A percentile compares a stretch with the other conserved stretches of the same genome.
These are phyloP conservation scores for Trigoniulus corallinus DNA, from an alignment of 1,140 invertebrate genomes.

Conservation along the genomic window DNA sequence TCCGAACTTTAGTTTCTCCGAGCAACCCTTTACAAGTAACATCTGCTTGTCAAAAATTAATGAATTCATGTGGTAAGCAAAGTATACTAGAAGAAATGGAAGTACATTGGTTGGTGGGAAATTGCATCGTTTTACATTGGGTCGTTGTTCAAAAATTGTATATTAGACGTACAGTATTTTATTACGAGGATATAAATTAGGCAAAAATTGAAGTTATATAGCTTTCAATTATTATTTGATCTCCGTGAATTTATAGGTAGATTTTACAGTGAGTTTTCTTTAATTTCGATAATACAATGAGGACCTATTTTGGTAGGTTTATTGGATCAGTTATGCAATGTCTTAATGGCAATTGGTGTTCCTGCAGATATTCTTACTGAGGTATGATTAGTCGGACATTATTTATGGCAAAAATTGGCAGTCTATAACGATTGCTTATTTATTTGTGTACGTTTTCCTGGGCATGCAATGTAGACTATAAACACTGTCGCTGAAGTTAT, in stretches of 20 bases:
- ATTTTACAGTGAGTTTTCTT: no score
- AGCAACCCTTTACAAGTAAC: slow-evolving; percentile 61
- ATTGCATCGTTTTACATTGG: no score
- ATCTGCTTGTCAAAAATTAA: slow-evolving; percentile 68
- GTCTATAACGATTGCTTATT: background rate
- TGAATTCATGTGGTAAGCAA: slow-evolving; percentile 55
- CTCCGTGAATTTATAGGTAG: no score
- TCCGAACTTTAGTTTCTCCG: slow-evolving; percentile 76
- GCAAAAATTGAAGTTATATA: no score
- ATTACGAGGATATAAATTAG: no score
- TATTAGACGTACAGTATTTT: no score
- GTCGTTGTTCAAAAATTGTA: no score
- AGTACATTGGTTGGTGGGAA: slow-evolving; percentile 11
- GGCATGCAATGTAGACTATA: slow-evolving; percentile 57
- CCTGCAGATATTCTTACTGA: slow-evolving; percentile 91
- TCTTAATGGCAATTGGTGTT: slow-evolving; percentile 89
- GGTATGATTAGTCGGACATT: slow-evolving; percentile 14
- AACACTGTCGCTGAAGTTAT: slow-evolving; percentile 90
- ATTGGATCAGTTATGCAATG: slow-evolving; percentile 48
- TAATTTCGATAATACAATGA: no score
- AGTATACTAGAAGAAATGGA: background rate
- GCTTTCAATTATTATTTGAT: no score
- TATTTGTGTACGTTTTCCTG: slow-evolving; percentile 6
- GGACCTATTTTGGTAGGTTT: slow-evolving; percentile 63
- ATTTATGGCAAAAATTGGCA: background rate